Base-by-base conservation (phyloP, 2,113 vertebrate genomes). In the Cryptotis parvus region DNA sequence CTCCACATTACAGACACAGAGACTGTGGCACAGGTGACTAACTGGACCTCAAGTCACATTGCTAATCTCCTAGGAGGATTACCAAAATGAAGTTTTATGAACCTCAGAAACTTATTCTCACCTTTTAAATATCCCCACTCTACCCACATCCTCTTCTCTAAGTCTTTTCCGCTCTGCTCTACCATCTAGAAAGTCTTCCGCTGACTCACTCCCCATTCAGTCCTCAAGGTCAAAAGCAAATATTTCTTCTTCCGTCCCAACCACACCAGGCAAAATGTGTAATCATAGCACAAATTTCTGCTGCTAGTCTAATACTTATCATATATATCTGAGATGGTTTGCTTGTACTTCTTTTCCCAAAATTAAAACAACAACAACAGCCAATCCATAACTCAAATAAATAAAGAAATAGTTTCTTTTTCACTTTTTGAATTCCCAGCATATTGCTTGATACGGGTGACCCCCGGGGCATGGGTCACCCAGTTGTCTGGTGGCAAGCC, bases 221-320 rank as follows among this genome's bases (percentile, higher is more conserved):
- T 89, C 63, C 84, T 83, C 90, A 95, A 84, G 80, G 78, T 49
- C 61, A 72, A 93, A 9, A 29, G 20, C 84, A 87, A 43, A 52
- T n/a, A 31, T 26, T 41, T 52, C 6, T 76, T 89, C 63, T 78
- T 83, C 39, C 37, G 27, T 74, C 5, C 69, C 45, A 89, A 79
- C 4, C 41, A 82, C 26, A 7, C 33, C 6, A 39, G 49, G 78
- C 41, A 95, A 94, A 92, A 70, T 89, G 10, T 81, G 33, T 61
- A 43, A 89, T 69, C 37, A 72, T 1, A 92, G 20, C 24, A 55
- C 43, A 73, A 26, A 43, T 26, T 86, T 91, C 72, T 89, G 80
- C 37, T 82, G 55, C 35, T 76, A 58, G 35, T 43, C 41, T 84
- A 86, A 26, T 37, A 70, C 22, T 89, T 87, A 91, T 73, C 87